Percentiles rank a stretch among this genome's conserved stretches.
Conservation (phyloP, 2,113 vertebrate species). For the Neomonachus schauinslandi region DNA sequence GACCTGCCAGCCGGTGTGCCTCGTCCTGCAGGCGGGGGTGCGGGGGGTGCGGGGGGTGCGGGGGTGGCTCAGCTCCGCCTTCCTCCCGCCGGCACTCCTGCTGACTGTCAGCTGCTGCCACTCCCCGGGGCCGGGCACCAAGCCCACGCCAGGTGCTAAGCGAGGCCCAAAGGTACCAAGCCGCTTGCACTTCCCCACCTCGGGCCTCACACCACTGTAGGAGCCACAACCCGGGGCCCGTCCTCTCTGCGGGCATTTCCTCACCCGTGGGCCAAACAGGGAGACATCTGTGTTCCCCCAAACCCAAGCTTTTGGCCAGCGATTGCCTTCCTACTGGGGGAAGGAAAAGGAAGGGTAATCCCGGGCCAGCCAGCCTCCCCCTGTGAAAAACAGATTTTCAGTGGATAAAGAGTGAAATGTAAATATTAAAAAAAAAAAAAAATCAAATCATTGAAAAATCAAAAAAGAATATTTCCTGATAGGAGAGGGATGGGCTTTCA, state of each 20-base stretch:
- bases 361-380: background rate
- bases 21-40: constrained; percentile 19
- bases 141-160: constrained; percentile 66
- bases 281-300: constrained; percentile 61
- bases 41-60: no score
- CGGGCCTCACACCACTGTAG: background rate
- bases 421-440: background rate
- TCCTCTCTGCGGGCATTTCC: constrained; percentile 53
- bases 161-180: background rate
- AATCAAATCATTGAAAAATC: background rate
- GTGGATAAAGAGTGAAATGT: background rate
- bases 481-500: background rate
- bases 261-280: background rate
- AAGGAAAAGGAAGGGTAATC: background rate
- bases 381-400: background rate
- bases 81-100: constrained; percentile 71
- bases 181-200: background rate
- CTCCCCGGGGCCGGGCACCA: constrained; percentile 68
- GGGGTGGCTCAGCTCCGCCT: constrained; percentile 50
- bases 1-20: constrained; percentile 23
- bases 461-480: background rate
- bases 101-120: constrained; percentile 75
- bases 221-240: background rate
- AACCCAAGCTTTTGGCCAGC: background rate
- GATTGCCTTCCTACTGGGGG: background rate